Base-by-base conservation (phyloP, 2,888 invertebrate genomes). In the Neocrepidodera transversa region DNA sequence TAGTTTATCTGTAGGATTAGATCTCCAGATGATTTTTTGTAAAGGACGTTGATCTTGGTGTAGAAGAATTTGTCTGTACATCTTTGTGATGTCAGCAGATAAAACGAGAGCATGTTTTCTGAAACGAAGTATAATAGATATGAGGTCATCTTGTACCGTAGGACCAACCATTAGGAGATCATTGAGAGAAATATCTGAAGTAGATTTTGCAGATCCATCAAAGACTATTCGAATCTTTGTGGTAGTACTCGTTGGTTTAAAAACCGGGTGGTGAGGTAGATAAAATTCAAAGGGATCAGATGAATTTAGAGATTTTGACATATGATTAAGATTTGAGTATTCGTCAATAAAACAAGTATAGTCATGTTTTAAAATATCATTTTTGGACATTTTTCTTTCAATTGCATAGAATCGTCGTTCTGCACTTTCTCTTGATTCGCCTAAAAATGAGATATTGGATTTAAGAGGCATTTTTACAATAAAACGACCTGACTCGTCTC, bases 301-400 rank as follows among this genome's bases (percentile, higher is more conserved):
- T n/a, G n/a, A n/a, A n/a, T n/a, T 30, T 26, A n/a, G n/a, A n/a
- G n/a, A n/a, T n/a, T n/a, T 30, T 10, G 42, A 36, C 71, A 71
- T 72, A 52, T 73, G 70, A 1, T 58, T 60, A 30, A 71, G 5
- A 30, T 10, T 45, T 13, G 30, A 8, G 14, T 53, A 45, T 40
- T 43, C 53, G 8, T 17, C 2, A 13, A 35, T 32, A 32, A 23
- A 54, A 16, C 32, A 23, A 7, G 16, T 7, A 18, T 54, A 54
- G 8, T 54, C 17, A 13, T 45, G 18, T 7, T 53, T 13, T 14
- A 45, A 32, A 13, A 47, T 20, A 7, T 42, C 36, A 38, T 60
- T 52, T 30, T 18, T 18, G 23, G 7, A 7, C 10, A 58, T 63
- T 63, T 58, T 54, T 23, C 40, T 40, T 48, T 63, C 56, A 1